phyloP scores from a whole-genome alignment of 2,888 invertebrate genomes.

The Chironomus tentans region DNA sequence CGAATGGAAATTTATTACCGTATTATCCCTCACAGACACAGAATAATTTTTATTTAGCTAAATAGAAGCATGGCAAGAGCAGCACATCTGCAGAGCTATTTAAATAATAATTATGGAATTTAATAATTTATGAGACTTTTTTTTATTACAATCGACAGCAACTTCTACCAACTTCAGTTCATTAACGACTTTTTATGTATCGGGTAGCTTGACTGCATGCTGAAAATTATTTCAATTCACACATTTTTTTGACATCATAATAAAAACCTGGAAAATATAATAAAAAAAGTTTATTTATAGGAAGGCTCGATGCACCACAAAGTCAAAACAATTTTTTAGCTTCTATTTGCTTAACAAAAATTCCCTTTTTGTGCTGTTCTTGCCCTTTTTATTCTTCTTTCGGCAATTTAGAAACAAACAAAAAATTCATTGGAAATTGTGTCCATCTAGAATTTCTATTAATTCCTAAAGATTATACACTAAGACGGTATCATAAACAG shows the following conservation, averaged over 20 bases:
- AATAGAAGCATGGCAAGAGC: constrained; percentile 17
- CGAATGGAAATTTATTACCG: constrained; percentile 18
- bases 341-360: no score
- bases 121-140: constrained; percentile 18
- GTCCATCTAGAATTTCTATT: background rate
- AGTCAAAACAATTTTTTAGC: background rate
- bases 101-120: constrained; percentile 24
- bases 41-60: background rate
- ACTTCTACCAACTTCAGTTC: background rate
- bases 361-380: background rate
- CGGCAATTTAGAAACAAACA: background rate
- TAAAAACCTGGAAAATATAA: background rate
- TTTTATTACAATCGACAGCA: constrained; percentile 6
- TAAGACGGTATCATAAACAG: background rate
- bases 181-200: constrained; percentile 13
- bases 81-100: constrained; percentile 22
- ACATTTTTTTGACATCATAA: constrained; percentile 16
- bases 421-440: constrained; percentile 14
- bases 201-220: background rate
- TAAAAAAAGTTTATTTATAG: background rate
- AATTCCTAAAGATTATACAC: background rate
- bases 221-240: constrained; percentile 18
- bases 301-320: constrained; percentile 18
- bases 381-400: background rate
- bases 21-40: constrained; percentile 5